Evolutionary conservation across 2,113 vertebrate species (phyloP), one percentile per base, ranked within the genome.

Genomic region (Taurulus bubalis): DNA sequence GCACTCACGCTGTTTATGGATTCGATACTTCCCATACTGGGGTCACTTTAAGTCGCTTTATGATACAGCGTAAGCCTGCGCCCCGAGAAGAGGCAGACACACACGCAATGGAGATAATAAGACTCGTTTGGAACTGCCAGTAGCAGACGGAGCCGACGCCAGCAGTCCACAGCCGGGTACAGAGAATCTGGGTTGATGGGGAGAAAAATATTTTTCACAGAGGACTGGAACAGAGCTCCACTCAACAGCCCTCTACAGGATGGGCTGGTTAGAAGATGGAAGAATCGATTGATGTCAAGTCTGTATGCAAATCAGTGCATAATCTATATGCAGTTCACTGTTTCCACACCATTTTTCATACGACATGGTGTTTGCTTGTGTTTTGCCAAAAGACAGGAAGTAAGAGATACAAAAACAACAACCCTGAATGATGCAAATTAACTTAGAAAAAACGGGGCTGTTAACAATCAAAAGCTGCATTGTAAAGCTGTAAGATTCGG

Each of bases 1-100:
- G 45, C 36, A 64, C 42, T 74, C 55, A 85, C 28, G 28, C 60
- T 60, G 30, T 83, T 77, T 82, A 64, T 82, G 78, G 68, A 62
- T 65, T 28, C 60, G 28, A 73, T 45, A 55, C 67, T 47, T 80
- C 71, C 71, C 34, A 76, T n/a, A 66, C 24, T 14, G 56, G 72
- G 83, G 77, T 83, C 77, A 53, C 62, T 58, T 36, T 62, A 79
- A 80, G 77, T 75, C 64, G 51, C 72, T 77, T 85, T 67, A 69
- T 36, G 69, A 87, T 78, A 79, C 75, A 51, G 24, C 58, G 72
- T 32, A 53, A 75, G 83, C 78, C 75, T 75, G 56, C 65, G 63
- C 62, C 36, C 38, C 4, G 63, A 69, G 67, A 38, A 26, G 26
- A 59, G 32, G 55, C 55, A 24, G 70, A 88, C 70, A 63, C 78